These are phyloP conservation scores for Harpagifer antarcticus DNA, from an alignment of 2,797 vertebrate genomes.

Conservation along the genomic window DNA sequence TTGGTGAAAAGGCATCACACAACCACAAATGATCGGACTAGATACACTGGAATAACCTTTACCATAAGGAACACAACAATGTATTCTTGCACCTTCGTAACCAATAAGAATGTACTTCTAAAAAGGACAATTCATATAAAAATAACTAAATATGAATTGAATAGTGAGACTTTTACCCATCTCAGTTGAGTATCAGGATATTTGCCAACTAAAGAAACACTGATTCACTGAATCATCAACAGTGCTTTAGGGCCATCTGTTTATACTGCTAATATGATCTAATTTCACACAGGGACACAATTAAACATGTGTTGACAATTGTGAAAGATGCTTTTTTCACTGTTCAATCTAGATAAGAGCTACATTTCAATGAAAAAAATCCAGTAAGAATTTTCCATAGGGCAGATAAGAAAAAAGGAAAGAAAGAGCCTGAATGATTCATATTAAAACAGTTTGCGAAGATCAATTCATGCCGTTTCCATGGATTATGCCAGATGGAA, in stretches of 20 bases:
- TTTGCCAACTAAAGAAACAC: slow-evolving; percentile 35
- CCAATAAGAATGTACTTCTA: not conserved
- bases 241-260: slow-evolving; percentile 51
- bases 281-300: slow-evolving; percentile 39
- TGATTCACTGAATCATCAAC: slow-evolving; percentile 44
- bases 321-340: slow-evolving; percentile 1
- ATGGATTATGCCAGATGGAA: slow-evolving; percentile 43
- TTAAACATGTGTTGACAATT: slow-evolving; percentile 28
- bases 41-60: not conserved
- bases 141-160: slow-evolving; percentile 4
- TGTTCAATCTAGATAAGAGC: slow-evolving; percentile 24
- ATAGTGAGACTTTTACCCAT: slow-evolving; percentile 8
- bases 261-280: slow-evolving; percentile 48
- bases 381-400: slow-evolving; percentile 28
- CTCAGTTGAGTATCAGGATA: slow-evolving; percentile 23
- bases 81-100: not conserved
- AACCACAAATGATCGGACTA: slow-evolving; percentile 48
- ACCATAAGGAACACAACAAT: not conserved
- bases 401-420: not conserved
- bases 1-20: slow-evolving; percentile 47
- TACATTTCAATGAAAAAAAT: slow-evolving; percentile 24
- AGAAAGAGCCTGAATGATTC: slow-evolving; percentile 24
- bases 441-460: slow-evolving; percentile 36
- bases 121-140: not conserved
- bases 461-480: slow-evolving; percentile 54